These are phyloP conservation scores for Alloscopus bannaensis DNA, from an alignment of 2,888 invertebrate genomes.

Conservation along the genomic window DNA sequence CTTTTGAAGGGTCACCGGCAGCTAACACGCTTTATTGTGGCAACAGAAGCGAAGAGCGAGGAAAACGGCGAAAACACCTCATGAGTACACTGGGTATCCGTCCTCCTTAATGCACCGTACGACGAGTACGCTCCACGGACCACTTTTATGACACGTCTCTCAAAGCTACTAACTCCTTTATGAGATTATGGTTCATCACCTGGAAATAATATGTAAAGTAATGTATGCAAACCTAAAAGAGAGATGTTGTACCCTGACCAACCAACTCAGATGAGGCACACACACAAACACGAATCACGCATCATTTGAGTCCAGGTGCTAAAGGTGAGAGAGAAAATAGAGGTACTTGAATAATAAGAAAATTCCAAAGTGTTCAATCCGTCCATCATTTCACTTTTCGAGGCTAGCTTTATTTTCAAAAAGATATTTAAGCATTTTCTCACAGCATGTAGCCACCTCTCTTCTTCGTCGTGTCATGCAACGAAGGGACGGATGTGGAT, in stretches of 20 bases:
- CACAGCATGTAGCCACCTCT: constrained; percentile 62
- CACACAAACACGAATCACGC: too few species aligned
- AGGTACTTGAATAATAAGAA: constrained; percentile 29
- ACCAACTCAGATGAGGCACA: too few species aligned
- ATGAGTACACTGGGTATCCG: too few species aligned
- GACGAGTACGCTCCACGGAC: constrained; percentile 28
- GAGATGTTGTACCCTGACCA: too few species aligned
- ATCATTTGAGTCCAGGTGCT: neutral
- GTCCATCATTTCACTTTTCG: constrained; percentile 38
- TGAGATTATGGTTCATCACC: constrained; percentile 21
- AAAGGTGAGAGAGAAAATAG: neutral
- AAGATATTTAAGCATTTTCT: constrained; percentile 59
- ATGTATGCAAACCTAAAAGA: neutral
- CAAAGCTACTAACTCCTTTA: constrained; percentile 37
- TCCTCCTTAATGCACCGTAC: constrained; percentile 5
- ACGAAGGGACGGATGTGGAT: constrained; percentile 56
- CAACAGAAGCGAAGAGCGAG: neutral
- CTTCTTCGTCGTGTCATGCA: constrained; percentile 61
- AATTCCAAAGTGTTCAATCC: constrained; percentile 54
- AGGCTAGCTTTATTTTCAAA: neutral
- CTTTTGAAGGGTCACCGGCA: constrained; percentile 31
- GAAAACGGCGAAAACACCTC: too few species aligned
- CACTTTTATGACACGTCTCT: constrained; percentile 56
- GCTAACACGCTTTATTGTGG: too few species aligned
- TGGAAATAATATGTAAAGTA: constrained; percentile 21